Base-by-base conservation (phyloP, 2,113 vertebrate genomes). In the Vulpes lagopus region DNA sequence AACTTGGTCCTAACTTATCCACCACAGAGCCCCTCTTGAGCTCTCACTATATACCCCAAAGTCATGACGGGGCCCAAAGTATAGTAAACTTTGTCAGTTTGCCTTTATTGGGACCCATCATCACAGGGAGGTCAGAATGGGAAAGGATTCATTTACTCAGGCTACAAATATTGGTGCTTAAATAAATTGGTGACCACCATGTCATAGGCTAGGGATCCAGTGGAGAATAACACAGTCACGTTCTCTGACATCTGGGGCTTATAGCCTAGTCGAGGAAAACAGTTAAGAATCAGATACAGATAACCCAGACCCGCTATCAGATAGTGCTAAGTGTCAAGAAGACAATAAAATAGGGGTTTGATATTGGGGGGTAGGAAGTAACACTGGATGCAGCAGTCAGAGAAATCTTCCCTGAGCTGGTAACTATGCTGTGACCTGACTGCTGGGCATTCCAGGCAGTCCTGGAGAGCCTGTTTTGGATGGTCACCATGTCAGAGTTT, bases 11-110 rank as follows among this genome's bases (percentile, higher is more conserved):
- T 71, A 49, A 59, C 10, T 60, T 43, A 3, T 11, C 32, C 15
- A 49, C 15, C 22, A 2, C 38, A 95, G 89, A 51, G 7, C 11
- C 4, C 9, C 25, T 91, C 64, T 35, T 4, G 5, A 32, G 9
- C 25, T 69, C 53, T 51, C 60, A 15, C 10, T 1, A 1, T 11
- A 9, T 43, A 11, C 25, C 22, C 78, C 64, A 35, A 67, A 43
- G n/a, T 76, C n/a, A 3, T 6, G 8, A 20, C 10, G 11, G 17
- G 11, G 32, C 9, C 7, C 2, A 23, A 25, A 8, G 14, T 1
- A 0, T 14, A 4, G 25, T 17, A 3, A 19, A 11, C 11, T 79
- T 38, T 1, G 0, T 43, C 0, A 0, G 2, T 59, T 57, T 49
- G 8, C 65, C 27, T 19, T 76, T n/a, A 14, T 32, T 25, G 79